These are phyloP conservation scores for Leptoteleia sp. DNA, from an alignment of 1,140 invertebrate species.

Conservation along the genomic window DNA sequence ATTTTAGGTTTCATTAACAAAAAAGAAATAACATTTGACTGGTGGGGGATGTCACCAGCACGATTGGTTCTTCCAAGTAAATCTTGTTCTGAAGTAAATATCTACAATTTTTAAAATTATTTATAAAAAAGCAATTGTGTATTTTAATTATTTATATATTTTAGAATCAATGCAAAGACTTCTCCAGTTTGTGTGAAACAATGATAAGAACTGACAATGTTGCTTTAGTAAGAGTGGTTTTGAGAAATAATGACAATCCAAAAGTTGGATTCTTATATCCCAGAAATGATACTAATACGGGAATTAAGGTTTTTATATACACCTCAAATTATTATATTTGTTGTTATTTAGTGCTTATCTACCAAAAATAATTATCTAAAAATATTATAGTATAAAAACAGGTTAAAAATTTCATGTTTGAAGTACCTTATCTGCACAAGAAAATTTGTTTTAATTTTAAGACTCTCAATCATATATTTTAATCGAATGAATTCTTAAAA, in stretches of 20 bases:
- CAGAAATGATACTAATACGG: neutral
- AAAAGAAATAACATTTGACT: constrained; percentile 20
- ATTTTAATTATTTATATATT: too few species aligned
- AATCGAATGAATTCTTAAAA: too few species aligned
- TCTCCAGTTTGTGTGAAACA: constrained; percentile 23
- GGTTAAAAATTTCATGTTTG: too few species aligned
- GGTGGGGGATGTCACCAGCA: constrained; percentile 30
- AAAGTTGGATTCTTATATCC: constrained; percentile 33
- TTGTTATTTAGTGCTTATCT: too few species aligned
- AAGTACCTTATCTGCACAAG: too few species aligned
- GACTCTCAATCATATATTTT: too few species aligned
- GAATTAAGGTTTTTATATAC: constrained; percentile 13
- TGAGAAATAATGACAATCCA: constrained; percentile 27
- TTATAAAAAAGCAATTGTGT: too few species aligned
- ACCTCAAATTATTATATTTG: neutral
- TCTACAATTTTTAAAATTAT: too few species aligned
- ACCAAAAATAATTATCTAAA: too few species aligned
- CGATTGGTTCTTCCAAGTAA: constrained; percentile 22
- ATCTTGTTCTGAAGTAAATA: constrained; percentile 16
- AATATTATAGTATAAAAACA: too few species aligned
- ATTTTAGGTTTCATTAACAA: constrained; percentile 35
- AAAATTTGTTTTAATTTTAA: too few species aligned
- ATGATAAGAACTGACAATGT: constrained; percentile 9
- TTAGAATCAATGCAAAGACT: constrained; percentile 20
- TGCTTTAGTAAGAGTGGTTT: constrained; percentile 31